These are phyloP conservation scores for Asteroscopus sphinx DNA, from an alignment of 2,888 invertebrate species.

Conservation along the genomic window DNA sequence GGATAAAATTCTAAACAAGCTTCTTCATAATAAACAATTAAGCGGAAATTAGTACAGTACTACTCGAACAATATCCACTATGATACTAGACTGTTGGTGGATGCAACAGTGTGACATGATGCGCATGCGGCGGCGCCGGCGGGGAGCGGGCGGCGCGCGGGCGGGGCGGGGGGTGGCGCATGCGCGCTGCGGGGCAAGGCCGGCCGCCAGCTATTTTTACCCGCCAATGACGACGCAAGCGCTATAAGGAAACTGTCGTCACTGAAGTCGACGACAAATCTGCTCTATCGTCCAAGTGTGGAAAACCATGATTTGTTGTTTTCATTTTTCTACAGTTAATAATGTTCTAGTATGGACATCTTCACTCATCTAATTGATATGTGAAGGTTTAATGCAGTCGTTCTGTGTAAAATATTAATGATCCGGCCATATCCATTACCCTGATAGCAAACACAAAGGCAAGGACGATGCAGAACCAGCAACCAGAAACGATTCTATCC, in stretches of 20 bases:
- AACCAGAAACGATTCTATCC: conserved; percentile 7
- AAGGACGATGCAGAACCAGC: not conserved
- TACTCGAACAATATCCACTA: too few species aligned
- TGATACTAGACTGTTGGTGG: not conserved
- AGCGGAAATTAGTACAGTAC: too few species aligned
- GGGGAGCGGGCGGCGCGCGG: conserved; percentile 5
- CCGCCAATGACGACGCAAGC: conserved; percentile 60
- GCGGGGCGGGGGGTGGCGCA: conserved; percentile 48
- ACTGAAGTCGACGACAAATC: conserved; percentile 16
- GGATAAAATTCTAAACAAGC: too few species aligned
- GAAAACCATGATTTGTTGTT: conserved; percentile 1
- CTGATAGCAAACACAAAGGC: not conserved
- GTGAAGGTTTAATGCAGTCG: not conserved
- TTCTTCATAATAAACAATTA: too few species aligned
- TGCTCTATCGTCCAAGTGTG: not conserved
- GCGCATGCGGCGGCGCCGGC: conserved; percentile 14
- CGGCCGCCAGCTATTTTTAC: conserved; percentile 58
- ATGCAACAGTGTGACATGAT: conserved; percentile 5
- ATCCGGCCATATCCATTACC: not conserved
- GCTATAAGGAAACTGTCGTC: conserved; percentile 31
- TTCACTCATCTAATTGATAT: not conserved
- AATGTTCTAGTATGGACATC: not conserved
- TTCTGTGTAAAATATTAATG: too few species aligned
- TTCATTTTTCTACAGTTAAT: not conserved
- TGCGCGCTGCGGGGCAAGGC: conserved; percentile 51